Base-by-base conservation (phyloP, 2,113 vertebrate species). In the Aldabrachelys gigantea region DNA sequence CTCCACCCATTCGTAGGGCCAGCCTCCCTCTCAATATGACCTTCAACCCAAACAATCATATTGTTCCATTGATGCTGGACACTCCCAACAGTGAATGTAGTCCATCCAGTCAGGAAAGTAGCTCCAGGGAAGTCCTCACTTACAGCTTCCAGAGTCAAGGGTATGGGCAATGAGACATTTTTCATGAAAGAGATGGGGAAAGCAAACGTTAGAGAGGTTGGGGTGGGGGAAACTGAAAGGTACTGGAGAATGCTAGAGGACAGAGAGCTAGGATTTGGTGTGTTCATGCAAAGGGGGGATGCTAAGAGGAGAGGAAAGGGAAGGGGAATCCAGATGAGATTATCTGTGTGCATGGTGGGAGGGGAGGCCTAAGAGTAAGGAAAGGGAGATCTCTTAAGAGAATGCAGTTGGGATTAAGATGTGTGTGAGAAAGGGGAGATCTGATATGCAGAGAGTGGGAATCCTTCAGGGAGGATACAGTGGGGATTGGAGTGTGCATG, bases 1-100 rank as follows among this genome's bases (percentile, higher is more conserved):
- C 99, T 17, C 99, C 99, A 3, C 99, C 99, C 1, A 95, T 99
- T 65, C 98, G 94, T 1, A 98, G 99, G 56, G 98, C 98, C 92
- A 98, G 97, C 86, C 98, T 99, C 13, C 98, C 98, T 7, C 97
- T 98, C 84, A 94, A 97, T 50, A 56, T 98, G 10, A 50, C 97
- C 17, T 91, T 98, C 49, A 93, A 82, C 89, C 97, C 95, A 4
- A 41, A 69, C 22, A 69, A 47, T 4, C 97, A 96, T 2, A 27
- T 97, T 35, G 96, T 96, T 86, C 98, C 99, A 5, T 86, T 98
- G 87, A 89, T 98, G 93, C 89, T 98, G 95, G 99, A 99, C 13
- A n/a, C 95, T 8, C 89, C 98, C 24, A 97, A 97, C 91, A 96
- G 91, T 4, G 94, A 97, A 7, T 94, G 95, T 88, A 92, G 96